Conservation (phyloP, 2,888 invertebrate species). For the Napeogenes inachia region DNA sequence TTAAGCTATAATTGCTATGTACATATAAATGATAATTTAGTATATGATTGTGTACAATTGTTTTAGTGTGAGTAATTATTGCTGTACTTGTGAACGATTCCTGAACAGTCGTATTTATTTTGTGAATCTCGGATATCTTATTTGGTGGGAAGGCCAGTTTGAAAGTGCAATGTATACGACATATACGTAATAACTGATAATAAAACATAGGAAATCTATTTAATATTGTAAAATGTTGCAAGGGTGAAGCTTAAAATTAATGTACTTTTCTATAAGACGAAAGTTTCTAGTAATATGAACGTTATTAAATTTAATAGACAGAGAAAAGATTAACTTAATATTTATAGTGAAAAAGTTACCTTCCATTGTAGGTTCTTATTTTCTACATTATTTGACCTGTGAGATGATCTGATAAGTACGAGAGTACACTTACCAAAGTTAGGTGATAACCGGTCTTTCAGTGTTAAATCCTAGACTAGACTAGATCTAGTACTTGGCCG, state of each 20-base stretch:
- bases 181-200: conserved; percentile 76
- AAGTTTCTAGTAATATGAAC: conserved; percentile 43
- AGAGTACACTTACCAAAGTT: conserved; percentile 75
- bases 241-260: conserved; percentile 63
- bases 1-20: conserved; percentile 66
- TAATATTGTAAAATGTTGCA: conserved; percentile 69
- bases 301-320: conserved; percentile 37
- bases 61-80: conserved; percentile 76
- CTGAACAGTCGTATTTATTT: conserved; percentile 59
- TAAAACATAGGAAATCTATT: conserved; percentile 67
- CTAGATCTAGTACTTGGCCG: conserved; percentile 26
- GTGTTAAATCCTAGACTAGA: background rate
- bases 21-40: conserved; percentile 70
- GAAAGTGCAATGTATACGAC: conserved; percentile 79
- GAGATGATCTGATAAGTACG: conserved; percentile 33
- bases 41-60: conserved; percentile 73
- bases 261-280: conserved; percentile 60
- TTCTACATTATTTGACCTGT: too few relatives aligned
- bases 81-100: conserved; percentile 65
- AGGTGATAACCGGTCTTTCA: conserved; percentile 50
- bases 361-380: conserved; percentile 54
- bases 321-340: conserved; percentile 47
- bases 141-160: conserved; percentile 71
- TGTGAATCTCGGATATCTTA: conserved; percentile 55
- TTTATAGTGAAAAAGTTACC: conserved; percentile 70